phyloP scores from a whole-genome alignment of 1,140 invertebrate genomes.

The Berghia stephanieae region DNA sequence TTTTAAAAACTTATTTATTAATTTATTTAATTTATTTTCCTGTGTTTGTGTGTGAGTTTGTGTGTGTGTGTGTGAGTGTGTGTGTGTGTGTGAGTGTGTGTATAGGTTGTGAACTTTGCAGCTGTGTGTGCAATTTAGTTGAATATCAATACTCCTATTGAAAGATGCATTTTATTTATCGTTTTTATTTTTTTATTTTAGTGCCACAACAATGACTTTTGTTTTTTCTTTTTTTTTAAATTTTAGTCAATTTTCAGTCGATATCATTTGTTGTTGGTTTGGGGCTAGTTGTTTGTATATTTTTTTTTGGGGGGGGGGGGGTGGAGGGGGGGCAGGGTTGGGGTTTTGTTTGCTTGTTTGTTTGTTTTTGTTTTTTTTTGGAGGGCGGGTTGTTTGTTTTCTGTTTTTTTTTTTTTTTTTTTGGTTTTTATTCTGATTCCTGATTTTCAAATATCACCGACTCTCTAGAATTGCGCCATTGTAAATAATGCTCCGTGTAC shows the following conservation, averaged over 20 bases:
- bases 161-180: neutral
- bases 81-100: conserved; percentile 19
- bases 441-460: neutral
- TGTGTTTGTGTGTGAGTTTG: neutral
- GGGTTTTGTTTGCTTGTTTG: no score
- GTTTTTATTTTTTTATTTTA: neutral
- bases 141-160: neutral
- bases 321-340: no score
- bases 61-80: conserved; percentile 22
- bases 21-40: no score
- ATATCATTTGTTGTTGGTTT: neutral
- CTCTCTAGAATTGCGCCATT: neutral
- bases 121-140: neutral
- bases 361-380: neutral
- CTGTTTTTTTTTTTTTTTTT: neutral
- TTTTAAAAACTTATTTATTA: no score
- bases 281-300: neutral
- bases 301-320: no score
- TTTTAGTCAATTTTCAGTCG: neutral
- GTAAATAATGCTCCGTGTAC: neutral
- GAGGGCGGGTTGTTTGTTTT: neutral
- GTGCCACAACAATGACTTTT: neutral
- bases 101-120: neutral
- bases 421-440: neutral
- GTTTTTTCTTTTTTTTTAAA: neutral